Conservation (phyloP, 2,797 vertebrate genomes). For the Syngnathus rostellatus region DNA sequence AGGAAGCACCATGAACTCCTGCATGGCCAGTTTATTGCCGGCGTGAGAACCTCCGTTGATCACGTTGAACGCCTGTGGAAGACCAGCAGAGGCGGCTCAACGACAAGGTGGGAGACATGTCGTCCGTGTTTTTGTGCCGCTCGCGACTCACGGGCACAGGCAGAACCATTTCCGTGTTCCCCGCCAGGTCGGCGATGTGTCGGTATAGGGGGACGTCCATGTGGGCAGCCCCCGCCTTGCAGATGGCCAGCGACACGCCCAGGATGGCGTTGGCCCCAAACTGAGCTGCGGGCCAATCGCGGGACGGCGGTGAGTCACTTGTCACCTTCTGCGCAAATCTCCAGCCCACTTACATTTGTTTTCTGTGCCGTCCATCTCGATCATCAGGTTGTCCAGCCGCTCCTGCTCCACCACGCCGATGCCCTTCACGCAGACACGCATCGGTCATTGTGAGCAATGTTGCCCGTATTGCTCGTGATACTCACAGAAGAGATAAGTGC, state of each 20-base stretch:
- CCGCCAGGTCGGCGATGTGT: slow-evolving; percentile 88
- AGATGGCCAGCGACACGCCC: slow-evolving; percentile 85
- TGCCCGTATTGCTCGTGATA: slow-evolving; percentile 5
- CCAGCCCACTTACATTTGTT: slow-evolving; percentile 83
- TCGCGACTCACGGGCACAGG: slow-evolving; percentile 80
- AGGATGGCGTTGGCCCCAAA: slow-evolving; percentile 91
- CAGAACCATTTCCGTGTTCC: slow-evolving; percentile 88
- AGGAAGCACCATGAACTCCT: slow-evolving; percentile 93
- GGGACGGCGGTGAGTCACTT: background rate
- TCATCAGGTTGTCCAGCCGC: slow-evolving; percentile 88
- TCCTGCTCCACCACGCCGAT: slow-evolving; percentile 85
- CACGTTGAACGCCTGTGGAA: slow-evolving; percentile 85
- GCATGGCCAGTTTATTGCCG: slow-evolving; percentile 93
- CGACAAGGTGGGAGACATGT: no score
- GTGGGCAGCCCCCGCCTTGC: slow-evolving; percentile 87
- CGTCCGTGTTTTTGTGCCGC: no score
- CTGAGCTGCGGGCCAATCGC: slow-evolving; percentile 66
- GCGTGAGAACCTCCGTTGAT: slow-evolving; percentile 92
- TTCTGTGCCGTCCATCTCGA: slow-evolving; percentile 92
- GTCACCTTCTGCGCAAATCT: background rate
- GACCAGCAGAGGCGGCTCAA: background rate
- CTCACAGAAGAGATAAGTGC: slow-evolving; percentile 85
- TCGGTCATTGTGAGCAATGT: background rate
- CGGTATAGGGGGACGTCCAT: slow-evolving; percentile 84
- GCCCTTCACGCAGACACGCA: slow-evolving; percentile 29